These are phyloP conservation scores for Peromyscus leucopus DNA, from an alignment of 2,113 vertebrate genomes.

Conservation along the genomic window DNA sequence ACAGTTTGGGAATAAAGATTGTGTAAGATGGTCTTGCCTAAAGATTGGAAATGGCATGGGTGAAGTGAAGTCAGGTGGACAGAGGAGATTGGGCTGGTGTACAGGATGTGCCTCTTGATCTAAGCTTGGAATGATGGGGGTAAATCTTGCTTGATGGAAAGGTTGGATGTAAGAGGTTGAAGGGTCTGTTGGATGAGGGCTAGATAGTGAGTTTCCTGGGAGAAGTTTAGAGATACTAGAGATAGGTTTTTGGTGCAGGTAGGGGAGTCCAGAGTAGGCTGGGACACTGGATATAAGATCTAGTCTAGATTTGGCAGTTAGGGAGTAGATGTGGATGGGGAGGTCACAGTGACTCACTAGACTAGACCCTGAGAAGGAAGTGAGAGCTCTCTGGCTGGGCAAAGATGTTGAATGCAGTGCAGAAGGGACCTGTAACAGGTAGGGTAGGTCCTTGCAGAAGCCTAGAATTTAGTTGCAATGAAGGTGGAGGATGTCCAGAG, in stretches of 20 bases:
- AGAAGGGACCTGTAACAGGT: neutral
- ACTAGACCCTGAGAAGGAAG: neutral
- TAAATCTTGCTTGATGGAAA: neutral
- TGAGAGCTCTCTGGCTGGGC: neutral
- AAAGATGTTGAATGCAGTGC: neutral
- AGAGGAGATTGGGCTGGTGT: neutral
- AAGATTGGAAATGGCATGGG: neutral
- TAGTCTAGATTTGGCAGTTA: neutral
- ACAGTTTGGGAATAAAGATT: neutral
- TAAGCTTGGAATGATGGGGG: neutral
- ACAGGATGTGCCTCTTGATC: neutral
- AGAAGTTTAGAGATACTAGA: neutral
- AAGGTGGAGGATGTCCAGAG: neutral
- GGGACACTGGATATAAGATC: neutral
- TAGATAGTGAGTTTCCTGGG: neutral
- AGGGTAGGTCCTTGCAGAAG: neutral
- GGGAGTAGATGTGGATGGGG: neutral
- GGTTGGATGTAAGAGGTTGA: neutral
- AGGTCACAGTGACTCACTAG: neutral
- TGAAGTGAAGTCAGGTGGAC: neutral
- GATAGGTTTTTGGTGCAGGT: neutral
- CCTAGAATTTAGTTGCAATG: neutral
- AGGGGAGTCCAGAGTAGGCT: neutral
- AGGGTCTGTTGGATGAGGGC: neutral
- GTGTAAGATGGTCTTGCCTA: neutral